These are phyloP conservation scores for Eulemur mongoz DNA, from an alignment of 2,797 vertebrate genomes.

Conservation along the genomic window DNA sequence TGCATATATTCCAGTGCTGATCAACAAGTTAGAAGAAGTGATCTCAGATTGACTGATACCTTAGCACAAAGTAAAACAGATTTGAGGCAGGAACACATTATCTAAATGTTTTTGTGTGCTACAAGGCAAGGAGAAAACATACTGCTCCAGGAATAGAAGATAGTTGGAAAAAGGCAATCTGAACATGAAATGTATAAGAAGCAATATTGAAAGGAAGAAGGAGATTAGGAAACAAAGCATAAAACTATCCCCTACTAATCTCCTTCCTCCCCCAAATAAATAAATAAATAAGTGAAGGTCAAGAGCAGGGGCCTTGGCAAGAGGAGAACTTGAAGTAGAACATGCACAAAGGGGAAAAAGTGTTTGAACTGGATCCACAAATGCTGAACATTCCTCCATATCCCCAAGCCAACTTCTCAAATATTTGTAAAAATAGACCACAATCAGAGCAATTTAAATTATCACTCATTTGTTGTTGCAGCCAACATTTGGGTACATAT, in stretches of 20 bases:
- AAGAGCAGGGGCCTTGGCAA: not conserved
- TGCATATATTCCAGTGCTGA: not conserved
- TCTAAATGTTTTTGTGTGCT: not conserved
- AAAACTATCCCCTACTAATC: not conserved
- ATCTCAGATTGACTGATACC: not conserved
- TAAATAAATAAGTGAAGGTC: not conserved
- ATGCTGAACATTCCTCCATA: not conserved
- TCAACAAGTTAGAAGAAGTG: not conserved
- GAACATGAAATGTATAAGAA: not conserved
- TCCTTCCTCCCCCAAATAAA: rapidly evolving
- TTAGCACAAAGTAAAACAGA: not conserved
- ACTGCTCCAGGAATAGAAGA: not conserved
- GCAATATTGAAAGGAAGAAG: not conserved
- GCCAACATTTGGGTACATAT: not conserved
- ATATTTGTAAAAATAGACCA: constrained; percentile 25
- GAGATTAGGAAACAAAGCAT: not conserved
- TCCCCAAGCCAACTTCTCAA: not conserved
- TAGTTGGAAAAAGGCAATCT: not conserved
- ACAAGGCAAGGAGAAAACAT: not conserved
- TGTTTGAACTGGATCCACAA: not conserved
- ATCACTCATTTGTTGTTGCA: not conserved
- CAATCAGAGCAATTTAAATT: constrained; percentile 45
- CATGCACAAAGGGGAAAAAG: not conserved
- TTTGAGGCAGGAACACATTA: not conserved
- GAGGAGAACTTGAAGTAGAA: not conserved